Evolutionary conservation across 2,888 invertebrate genomes (phyloP).

Genomic region (Ariolimax columbianus): DNA sequence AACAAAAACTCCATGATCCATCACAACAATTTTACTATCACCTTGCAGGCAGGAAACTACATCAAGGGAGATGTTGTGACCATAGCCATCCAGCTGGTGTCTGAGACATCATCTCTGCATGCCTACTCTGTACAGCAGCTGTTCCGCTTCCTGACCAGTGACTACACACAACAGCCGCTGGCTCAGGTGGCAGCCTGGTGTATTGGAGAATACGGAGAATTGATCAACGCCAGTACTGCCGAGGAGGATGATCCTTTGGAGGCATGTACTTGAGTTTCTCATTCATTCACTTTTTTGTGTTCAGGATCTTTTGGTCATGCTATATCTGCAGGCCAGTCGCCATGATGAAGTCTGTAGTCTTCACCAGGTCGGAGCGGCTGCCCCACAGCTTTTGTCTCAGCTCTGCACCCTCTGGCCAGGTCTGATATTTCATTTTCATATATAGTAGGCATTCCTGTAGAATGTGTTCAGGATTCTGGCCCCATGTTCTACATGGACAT

Average conservation of each 20-base stretch:
- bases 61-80: conserved; percentile 98
- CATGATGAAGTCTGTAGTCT: too few relatives aligned
- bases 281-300: too few relatives aligned
- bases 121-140: conserved; percentile 93
- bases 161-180: conserved; percentile 85
- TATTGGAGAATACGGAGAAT: conserved; percentile 97
- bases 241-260: conserved; percentile 71
- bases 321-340: too few relatives aligned
- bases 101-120: conserved; percentile 91
- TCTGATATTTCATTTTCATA: too few relatives aligned
- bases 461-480: too few relatives aligned
- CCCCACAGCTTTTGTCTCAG: too few relatives aligned
- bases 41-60: conserved; percentile 94
- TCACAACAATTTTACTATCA: background rate
- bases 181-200: conserved; percentile 96
- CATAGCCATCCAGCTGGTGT: conserved; percentile 96
- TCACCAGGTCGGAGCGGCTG: too few relatives aligned
- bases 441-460: too few relatives aligned
- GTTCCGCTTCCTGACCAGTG: conserved; percentile 79
- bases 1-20: too few relatives aligned
- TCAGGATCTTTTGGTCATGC: too few relatives aligned
- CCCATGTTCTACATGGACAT: too few relatives aligned
- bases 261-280: conserved; percentile 57
- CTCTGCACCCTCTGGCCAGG: too few relatives aligned
- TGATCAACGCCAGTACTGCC: conserved; percentile 82